Percentiles rank a stretch among this genome's conserved stretches.
Conservation (phyloP, 2,113 vertebrate genomes). For the Fregetta grallaria region DNA sequence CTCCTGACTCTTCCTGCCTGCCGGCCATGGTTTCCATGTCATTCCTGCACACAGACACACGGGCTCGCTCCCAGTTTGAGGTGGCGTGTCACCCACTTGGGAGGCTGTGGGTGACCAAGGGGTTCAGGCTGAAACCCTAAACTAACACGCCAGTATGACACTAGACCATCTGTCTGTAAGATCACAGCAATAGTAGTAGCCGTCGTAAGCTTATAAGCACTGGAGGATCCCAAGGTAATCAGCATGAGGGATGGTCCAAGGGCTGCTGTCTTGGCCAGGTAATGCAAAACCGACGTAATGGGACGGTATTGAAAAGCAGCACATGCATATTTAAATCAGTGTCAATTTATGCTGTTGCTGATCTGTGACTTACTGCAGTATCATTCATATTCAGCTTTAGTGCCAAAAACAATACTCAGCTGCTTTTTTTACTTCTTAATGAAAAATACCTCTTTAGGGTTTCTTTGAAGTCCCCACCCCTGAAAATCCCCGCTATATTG, state of each 20-base stretch:
- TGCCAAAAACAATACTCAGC: constrained; percentile 23
- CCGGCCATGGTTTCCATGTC: rapidly evolving
- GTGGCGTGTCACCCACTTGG: background rate
- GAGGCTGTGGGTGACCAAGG: background rate
- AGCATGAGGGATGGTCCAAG: background rate
- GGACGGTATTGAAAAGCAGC: background rate
- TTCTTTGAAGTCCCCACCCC: constrained; percentile 54
- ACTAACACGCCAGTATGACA: rapidly evolving
- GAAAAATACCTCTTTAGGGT: constrained; percentile 57
- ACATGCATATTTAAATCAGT: background rate
- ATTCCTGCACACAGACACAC: rapidly evolving
- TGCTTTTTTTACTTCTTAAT: constrained; percentile 57
- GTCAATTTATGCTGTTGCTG: background rate
- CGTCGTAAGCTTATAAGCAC: rapidly evolving
- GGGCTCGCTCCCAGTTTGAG: background rate
- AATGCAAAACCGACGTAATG: rapidly evolving
- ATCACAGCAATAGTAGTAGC: background rate
- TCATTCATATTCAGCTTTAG: constrained; percentile 25
- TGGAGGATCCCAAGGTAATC: background rate
- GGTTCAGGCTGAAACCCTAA: background rate
- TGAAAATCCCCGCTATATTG: constrained; percentile 22
- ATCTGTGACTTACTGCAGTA: background rate
- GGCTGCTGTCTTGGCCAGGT: background rate
- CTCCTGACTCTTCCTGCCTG: background rate
- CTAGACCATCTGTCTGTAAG: rapidly evolving